These are phyloP conservation scores for Probosciger aterrimus DNA, from an alignment of 2,113 vertebrate genomes.

Conservation along the genomic window DNA sequence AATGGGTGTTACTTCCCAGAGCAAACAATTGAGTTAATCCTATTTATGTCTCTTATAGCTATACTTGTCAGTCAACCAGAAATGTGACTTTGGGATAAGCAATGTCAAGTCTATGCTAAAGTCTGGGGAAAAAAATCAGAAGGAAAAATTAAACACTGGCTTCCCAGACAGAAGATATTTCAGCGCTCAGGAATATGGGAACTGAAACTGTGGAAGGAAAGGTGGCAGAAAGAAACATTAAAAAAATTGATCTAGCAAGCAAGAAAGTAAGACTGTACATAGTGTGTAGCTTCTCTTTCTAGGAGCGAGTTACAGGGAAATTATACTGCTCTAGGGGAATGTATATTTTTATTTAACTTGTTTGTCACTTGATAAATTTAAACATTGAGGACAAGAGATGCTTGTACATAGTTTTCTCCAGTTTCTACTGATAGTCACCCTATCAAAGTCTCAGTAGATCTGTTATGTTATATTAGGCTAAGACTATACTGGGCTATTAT, in stretches of 20 bases:
- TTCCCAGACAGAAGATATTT: neutral
- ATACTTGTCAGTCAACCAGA: neutral
- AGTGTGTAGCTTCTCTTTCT: neutral
- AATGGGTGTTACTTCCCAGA: neutral
- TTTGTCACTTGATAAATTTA: neutral
- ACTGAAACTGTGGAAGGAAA: neutral
- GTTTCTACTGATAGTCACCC: neutral
- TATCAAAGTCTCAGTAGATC: neutral
- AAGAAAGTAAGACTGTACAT: neutral
- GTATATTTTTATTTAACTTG: neutral
- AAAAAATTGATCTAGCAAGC: neutral
- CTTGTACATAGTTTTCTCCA: neutral
- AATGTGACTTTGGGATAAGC: neutral
- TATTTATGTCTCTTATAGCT: neutral
- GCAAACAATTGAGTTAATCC: neutral
- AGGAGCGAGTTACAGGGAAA: neutral
- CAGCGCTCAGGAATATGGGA: neutral
- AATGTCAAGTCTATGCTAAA: neutral
- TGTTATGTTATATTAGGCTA: neutral
- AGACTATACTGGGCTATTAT: neutral
- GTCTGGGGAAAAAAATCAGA: neutral
- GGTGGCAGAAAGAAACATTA: neutral
- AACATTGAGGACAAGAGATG: neutral
- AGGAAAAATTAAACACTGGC: neutral
- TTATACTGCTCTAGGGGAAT: neutral